These are phyloP conservation scores for Anthopleura xanthogrammica DNA, from an alignment of 92 coral and sea anemone species.

Conservation along the genomic window DNA sequence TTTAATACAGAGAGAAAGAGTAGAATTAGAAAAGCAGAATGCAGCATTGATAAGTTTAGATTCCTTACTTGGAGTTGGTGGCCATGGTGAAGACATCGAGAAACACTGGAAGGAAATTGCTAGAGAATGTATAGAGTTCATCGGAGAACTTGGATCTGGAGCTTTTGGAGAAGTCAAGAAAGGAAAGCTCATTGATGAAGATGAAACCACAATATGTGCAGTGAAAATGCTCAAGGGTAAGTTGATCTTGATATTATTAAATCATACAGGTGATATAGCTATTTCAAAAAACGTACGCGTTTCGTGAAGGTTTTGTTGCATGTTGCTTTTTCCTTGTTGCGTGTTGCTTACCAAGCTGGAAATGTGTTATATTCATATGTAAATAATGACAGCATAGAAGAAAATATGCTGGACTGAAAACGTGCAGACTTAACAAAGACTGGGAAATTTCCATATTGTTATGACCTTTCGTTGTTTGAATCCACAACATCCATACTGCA, in stretches of 20 bases:
- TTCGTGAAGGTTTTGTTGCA: too few relatives aligned
- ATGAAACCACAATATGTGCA: constrained; percentile 44
- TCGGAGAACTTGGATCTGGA: constrained; percentile 60
- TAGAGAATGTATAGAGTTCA: constrained; percentile 38
- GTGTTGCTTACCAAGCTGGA: too few relatives aligned
- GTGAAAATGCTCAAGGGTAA: constrained; percentile 65
- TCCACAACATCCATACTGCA: neutral
- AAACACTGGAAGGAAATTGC: constrained; percentile 56
- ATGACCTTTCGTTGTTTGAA: too few relatives aligned
- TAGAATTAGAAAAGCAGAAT: constrained; percentile 4
- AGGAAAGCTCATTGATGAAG: constrained; percentile 41
- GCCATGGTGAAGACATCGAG: constrained; percentile 17
- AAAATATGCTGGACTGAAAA: too few relatives aligned
- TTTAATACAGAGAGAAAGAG: constrained; percentile 7
- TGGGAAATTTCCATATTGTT: too few relatives aligned
- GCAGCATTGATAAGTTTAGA: constrained; percentile 15
- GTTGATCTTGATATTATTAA: neutral
- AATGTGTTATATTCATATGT: too few relatives aligned
- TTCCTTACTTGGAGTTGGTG: neutral
- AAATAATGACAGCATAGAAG: too few relatives aligned
- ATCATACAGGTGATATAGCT: neutral
- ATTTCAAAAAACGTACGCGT: too few relatives aligned
- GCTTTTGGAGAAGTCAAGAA: constrained; percentile 65
- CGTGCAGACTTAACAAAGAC: too few relatives aligned
- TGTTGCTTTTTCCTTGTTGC: too few relatives aligned